Base-by-base conservation (phyloP, 2,113 vertebrate species). In the Labrus mixtus region DNA sequence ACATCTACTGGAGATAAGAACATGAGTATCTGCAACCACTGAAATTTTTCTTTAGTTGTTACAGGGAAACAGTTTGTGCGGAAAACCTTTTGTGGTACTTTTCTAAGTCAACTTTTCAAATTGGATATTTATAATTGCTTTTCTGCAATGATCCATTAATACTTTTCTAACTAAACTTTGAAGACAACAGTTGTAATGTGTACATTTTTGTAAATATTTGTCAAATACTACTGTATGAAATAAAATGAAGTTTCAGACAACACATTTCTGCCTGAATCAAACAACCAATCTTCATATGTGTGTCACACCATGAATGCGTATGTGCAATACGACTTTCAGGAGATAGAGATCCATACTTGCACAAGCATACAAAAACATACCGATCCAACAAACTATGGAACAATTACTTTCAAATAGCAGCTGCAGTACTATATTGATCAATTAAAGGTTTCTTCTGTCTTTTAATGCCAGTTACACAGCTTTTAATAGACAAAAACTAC, bases 151-250 rank as follows among this genome's bases (percentile, higher is more conserved):
- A 82, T 20, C 17, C 56, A 63, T 66, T 17, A 55, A 62, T 41
- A 69, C 33, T 71, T 88, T 58, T 85, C 73, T 61, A 6, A 69
- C 54, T 50, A n/a, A 48, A 79, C 23, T 78, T 81, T 59, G 48
- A 55, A 67, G 37, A 85, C 56, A n/a, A 50, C 22, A 22, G 46
- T 83, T 63, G 53, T 57, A 43, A 69, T 57, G 19, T 92, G 83
- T 89, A 86, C 3, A 89, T 86, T 75, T 83, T 50, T 90, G 91
- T 93, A 93, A 88, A 93, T 92, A 91, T 85, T 78, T 87, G 66
- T 88, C 63, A 82, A 68, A 87, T 80, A 76, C 53, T 68, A 20
- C 68, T 75, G 63, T 76, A 58, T 71, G 6, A 68, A 92, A 91
- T 91, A 90, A 90, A 90, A 73, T 1, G 54, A 55, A 50, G 29